A percentile compares a stretch with the other conserved stretches of the same genome.
Evolutionary conservation across 2,113 vertebrate species (phyloP).

Genomic region (Bufo bufo): DNA sequence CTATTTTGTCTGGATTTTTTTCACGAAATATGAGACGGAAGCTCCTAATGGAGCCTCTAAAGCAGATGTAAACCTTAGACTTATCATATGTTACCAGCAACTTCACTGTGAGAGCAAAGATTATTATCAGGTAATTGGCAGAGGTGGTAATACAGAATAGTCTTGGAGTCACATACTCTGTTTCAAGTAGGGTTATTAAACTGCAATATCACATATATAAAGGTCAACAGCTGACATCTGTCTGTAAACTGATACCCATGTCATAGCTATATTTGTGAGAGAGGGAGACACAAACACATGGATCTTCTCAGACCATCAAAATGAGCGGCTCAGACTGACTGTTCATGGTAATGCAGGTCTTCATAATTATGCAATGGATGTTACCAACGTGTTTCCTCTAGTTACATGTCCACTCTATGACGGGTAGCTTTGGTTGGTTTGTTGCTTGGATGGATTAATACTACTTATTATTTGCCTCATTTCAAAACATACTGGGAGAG

Average conservation of each 20-base stretch:
- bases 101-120: no score
- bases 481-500: no score
- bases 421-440: not conserved
- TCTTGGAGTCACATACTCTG: slow-evolving; percentile 6
- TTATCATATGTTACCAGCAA: no score
- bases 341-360: not conserved
- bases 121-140: no score
- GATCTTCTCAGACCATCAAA: not conserved
- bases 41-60: no score
- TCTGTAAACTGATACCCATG: slow-evolving; percentile 33
- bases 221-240: slow-evolving; percentile 40
- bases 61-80: no score
- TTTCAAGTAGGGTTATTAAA: slow-evolving; percentile 30
- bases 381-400: not conserved
- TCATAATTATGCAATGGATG: not conserved
- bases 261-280: not conserved
- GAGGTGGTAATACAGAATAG: not conserved
- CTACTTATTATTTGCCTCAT: not conserved
- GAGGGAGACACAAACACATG: not conserved
- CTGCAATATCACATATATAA: slow-evolving; percentile 23
- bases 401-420: not conserved
- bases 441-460: not conserved
- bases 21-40: no score
- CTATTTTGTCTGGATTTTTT: no score
- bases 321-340: not conserved